Evolutionary conservation across 64 coral and sea anemone species (phyloP).

Genomic region (Montipora foliosa): DNA sequence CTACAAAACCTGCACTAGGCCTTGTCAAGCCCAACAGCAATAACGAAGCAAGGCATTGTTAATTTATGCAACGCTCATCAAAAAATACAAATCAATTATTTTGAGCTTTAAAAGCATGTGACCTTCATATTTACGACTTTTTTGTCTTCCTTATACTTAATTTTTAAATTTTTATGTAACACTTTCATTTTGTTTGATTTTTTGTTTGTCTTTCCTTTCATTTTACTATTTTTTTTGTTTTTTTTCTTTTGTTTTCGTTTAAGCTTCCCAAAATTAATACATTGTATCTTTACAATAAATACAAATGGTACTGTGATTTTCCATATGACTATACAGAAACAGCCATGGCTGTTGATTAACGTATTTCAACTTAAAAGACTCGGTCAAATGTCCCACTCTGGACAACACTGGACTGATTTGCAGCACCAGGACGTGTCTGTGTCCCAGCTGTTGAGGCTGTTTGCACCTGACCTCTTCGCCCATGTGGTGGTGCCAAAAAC

Average conservation of each 20-base stretch:
- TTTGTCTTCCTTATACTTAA: constrained; percentile 25
- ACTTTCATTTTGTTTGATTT: not conserved
- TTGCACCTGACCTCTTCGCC: constrained; percentile 65
- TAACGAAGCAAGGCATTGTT: not conserved
- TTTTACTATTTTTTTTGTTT: constrained; percentile 62
- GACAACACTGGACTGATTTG: constrained; percentile 52
- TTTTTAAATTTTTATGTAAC: constrained; percentile 18
- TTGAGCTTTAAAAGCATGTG: constrained; percentile 15
- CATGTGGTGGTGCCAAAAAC: constrained; percentile 90
- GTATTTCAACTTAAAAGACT: constrained; percentile 66
- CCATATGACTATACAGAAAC: not conserved
- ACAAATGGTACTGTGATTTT: constrained; percentile 1
- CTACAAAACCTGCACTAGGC: constrained; percentile 3
- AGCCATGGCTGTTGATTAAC: not conserved
- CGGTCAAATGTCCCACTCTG: constrained; percentile 69
- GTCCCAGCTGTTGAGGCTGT: not conserved
- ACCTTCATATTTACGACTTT: constrained; percentile 69
- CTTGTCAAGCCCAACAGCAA: not conserved
- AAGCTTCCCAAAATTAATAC: not conserved
- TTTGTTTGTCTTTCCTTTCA: constrained; percentile 13
- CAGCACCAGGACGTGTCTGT: constrained; percentile 13
- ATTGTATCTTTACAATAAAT: constrained; percentile 10
- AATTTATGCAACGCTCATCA: not conserved
- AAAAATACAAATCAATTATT: constrained; percentile 18
- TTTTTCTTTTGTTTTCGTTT: constrained; percentile 19